Evolutionary conservation across 2,888 invertebrate species (phyloP), one percentile per base, ranked within the genome.

Genomic region (Amblyteles armatorius): DNA sequence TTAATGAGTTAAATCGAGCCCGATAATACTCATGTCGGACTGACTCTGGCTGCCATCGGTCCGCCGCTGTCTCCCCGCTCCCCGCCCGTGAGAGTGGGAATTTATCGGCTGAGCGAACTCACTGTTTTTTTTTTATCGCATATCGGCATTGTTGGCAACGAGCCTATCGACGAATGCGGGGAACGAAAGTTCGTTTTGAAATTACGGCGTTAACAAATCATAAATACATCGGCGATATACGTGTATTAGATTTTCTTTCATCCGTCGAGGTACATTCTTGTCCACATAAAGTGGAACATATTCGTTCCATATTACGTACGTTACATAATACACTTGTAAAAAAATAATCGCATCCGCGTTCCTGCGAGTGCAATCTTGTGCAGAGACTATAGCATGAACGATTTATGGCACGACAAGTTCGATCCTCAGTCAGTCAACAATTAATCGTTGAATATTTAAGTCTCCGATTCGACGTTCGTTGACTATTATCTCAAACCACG

Each of bases 21-120:
- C 19, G 29, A 22, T 74, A 74, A 57, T 79, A 29, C 29, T 69
- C 44, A 50, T 50, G 74, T 71, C 63, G 69, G 33, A 71, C 29
- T 76, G 40, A 48, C 48, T 79, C 68, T 78, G 73, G 57, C 73
- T 73, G 73, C 73, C 73, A 57, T 60, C 11, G 57, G 60, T 60
- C 19, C 50, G n/a, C 50, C 71, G 52, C 50, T 33, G n/a, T 29
- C 29, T 68, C 50, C 33, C n/a, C 68, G 50, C 69, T 52, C 71
- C 6, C 33, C 63, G 16, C 33, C 29, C 63, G 0, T n/a, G 63
- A 63, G 29, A 13, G 13, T 33, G 1, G 16, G 7, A 63, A 63
- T 33, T 63, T 63, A 63, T 63, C 63, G 63, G 63, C 63, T 7
- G 29, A 63, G 63, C 63, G n/a, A 63, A 19, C 55, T 9, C 5